These are phyloP conservation scores for Melanchra persicariae DNA, from an alignment of 2,888 invertebrate genomes.

Conservation along the genomic window DNA sequence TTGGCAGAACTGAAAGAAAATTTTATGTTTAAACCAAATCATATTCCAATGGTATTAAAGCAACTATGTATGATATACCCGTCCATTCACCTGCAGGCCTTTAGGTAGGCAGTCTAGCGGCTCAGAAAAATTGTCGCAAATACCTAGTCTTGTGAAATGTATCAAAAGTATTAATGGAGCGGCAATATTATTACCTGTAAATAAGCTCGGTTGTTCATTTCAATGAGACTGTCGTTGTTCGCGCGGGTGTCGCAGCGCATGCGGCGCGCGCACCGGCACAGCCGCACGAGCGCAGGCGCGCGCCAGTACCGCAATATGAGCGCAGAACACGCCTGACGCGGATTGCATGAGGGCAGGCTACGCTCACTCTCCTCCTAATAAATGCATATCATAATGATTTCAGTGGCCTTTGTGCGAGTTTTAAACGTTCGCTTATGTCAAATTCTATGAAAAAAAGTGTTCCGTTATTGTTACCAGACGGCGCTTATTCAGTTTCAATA, in stretches of 20 bases:
- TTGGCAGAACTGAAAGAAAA: slow-evolving; percentile 88
- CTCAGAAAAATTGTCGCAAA: not conserved
- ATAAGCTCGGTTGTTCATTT: slow-evolving; percentile 91
- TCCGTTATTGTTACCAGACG: no score
- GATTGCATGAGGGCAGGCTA: slow-evolving; percentile 88
- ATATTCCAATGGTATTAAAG: not conserved
- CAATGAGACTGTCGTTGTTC: slow-evolving; percentile 73
- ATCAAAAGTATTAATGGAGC: not conserved
- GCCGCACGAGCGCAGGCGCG: slow-evolving; percentile 89
- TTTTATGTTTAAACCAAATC: not conserved
- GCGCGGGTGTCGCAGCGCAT: slow-evolving; percentile 79
- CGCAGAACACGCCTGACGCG: slow-evolving; percentile 89
- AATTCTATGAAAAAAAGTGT: no score
- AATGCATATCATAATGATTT: not conserved
- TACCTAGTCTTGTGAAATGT: not conserved
- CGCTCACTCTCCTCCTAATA: slow-evolving; percentile 91
- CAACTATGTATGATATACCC: not conserved
- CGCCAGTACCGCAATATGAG: slow-evolving; percentile 91
- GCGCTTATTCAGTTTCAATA: no score
- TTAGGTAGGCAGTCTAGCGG: no score
- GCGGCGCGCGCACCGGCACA: slow-evolving; percentile 91
- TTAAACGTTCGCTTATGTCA: no score
- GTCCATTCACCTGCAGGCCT: not conserved
- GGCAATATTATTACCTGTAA: slow-evolving; percentile 87
- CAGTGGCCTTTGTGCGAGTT: not conserved